Evolutionary conservation across 2,888 invertebrate genomes (phyloP), one percentile per base, ranked within the genome.

Genomic region (Monoplex corrugatus): DNA sequence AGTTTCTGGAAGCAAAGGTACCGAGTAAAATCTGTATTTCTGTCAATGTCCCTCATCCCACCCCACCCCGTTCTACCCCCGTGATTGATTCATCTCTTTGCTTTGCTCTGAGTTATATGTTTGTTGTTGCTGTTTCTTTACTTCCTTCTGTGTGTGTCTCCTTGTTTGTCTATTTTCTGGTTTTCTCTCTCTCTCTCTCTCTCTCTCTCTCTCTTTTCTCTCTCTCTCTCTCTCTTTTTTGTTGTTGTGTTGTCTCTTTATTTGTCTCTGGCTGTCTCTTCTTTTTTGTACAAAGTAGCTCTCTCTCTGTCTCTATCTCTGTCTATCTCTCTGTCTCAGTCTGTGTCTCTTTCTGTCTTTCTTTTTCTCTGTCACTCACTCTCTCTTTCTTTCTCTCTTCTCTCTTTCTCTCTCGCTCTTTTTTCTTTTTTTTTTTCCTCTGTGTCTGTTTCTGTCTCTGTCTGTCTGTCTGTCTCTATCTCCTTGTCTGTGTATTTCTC

Each of bases 181-280:
- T n/a, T 63, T n/a, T 63, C 63, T 63, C 63, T 63, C 63, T 63
- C 63, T 63, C 63, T 63, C 63, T 63, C 63, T 63, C 63, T 63
- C 63, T 8, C 68, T 19, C 16, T 68, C 0, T 68, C 68, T 68
- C 68, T 68, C 68, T 68, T n/a, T 68, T 50, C 16, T 23, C 50
- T 19, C 16, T 23, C 13, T 23, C 50, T 19, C 16, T n/a, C 75
- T 1, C 75, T 75, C 23, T 35, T n/a, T 16, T 75, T 75, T 75
- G 10, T 23, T 75, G 10, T 75, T n/a, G 10, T 75, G 32, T n/a
- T 75, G 32, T 35, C 75, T 35, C 35, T 35, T 35, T 75, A 16
- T 28, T 44, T 16, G n/a, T 44, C 32, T 23, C 43, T 84, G 32
- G 28, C 40, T 44, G 16, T 44, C 13, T n/a, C 32, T n/a, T n/a